A percentile compares a stretch with the other conserved stretches of the same genome.
Conservation (phyloP, 2,797 vertebrate genomes). For the Avahi laniger region DNA sequence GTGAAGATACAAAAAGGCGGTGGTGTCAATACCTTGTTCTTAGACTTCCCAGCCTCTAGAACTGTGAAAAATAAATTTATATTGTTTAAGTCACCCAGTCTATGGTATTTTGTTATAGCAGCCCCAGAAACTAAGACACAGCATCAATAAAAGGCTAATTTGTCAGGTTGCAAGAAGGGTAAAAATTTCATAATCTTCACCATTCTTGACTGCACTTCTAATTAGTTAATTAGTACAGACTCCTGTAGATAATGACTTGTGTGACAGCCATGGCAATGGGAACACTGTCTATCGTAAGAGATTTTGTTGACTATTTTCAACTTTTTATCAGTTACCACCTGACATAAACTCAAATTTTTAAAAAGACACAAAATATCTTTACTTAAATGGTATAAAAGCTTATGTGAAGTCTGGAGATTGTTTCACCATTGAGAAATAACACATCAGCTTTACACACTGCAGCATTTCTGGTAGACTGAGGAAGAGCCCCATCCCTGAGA, state of each 20-base stretch:
- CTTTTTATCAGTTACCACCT: neutral
- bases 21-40: neutral
- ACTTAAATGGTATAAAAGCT: neutral
- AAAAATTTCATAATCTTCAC: neutral
- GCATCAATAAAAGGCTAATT: neutral
- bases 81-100: neutral
- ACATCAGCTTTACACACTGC: neutral
- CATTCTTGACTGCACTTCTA: neutral
- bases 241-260: neutral
- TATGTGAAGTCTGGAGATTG: neutral
- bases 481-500: neutral
- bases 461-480: neutral
- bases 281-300: neutral
- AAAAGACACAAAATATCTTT: neutral
- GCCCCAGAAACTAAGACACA: neutral
- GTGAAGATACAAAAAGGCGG: neutral
- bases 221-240: neutral
- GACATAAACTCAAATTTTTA: neutral
- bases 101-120: neutral
- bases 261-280: neutral
- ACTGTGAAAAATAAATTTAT: neutral
- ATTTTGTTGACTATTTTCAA: neutral
- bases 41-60: neutral
- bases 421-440: neutral
- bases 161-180: neutral